Evolutionary conservation across 1,140 invertebrate genomes (phyloP), one percentile per base, ranked within the genome.

Genomic region (Drosophila kohkoa): DNA sequence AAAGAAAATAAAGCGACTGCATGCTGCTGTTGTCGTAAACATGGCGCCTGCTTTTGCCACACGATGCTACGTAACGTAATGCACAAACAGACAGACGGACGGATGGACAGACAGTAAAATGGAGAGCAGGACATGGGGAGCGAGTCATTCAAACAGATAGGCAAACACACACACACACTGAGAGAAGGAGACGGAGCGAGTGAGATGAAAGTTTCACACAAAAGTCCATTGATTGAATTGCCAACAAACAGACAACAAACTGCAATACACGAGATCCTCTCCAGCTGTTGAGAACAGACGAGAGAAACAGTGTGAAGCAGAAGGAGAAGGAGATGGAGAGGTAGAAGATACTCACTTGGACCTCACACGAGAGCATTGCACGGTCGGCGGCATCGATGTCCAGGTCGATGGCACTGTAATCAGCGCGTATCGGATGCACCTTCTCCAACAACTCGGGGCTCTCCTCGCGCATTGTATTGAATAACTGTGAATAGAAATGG

Each of bases 331-430:
- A 35, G 6, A 35, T 0, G 8, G 8, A 38, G 32, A 55, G 32
- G 6, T 30, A 5, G 52, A 55, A 15, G 52, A 45, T 66, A 81
- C 91, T 91, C 81, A 92, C 92, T 78, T 92, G 79, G 63, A 92
- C 92, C 68, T 92, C 91, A 81, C 86, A 79, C 70, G 83, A 85
- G 75, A 92, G 75, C 74, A 91, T 77, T 73, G 81, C 82, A 77
- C 89, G 75, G 77, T 92, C 83, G 79, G 73, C 69, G 63, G 87
- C 15, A 93, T 93, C 95, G 5, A 97, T 92, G 3, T 95, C 98
- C 35, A 99, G 93, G 72, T 96, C 95, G 8, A 96, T 95, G 68
- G 95, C 93, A 52, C 96, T 94, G 5, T 99, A 95, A 93, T 99
- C 98, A 13, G 98, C 98, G 20, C 94, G 93, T 8, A 99, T 93